These are phyloP conservation scores for Volucella bombylans DNA, from an alignment of 2,888 invertebrate species.

Conservation along the genomic window DNA sequence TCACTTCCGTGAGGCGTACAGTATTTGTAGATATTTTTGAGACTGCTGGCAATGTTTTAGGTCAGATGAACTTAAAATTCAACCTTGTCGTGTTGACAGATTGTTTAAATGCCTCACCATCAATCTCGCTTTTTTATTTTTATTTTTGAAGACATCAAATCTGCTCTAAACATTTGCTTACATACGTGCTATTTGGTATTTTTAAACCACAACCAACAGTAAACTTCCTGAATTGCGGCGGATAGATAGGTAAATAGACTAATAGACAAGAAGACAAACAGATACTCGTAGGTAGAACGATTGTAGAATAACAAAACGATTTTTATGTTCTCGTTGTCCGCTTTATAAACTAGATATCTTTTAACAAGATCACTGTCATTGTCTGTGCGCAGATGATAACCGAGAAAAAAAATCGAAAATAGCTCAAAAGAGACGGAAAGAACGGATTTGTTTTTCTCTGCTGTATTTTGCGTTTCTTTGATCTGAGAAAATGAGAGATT, in stretches of 20 bases:
- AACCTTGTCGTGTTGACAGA: neutral
- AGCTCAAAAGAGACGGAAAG: neutral
- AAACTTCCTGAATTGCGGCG: constrained; percentile 42
- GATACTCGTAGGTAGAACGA: constrained; percentile 4
- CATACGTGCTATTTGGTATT: constrained; percentile 32
- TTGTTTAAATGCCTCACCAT: neutral
- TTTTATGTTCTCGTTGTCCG: neutral
- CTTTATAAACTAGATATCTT: neutral
- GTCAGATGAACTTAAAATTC: constrained; percentile 24
- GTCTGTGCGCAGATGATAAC: constrained; percentile 18
- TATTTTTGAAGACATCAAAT: constrained; percentile 16
- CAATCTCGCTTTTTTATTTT: neutral
- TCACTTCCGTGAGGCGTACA: too few species aligned
- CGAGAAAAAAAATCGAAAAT: constrained; percentile 26
- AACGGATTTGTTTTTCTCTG: neutral
- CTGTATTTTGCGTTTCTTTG: neutral
- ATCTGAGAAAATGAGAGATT: too few species aligned
- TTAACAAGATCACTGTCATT: constrained; percentile 65
- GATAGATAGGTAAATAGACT: neutral
- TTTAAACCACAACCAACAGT: constrained; percentile 28
- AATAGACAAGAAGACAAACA: neutral
- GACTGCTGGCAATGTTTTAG: constrained; percentile 21
- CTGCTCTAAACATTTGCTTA: neutral
- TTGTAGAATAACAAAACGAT: constrained; percentile 45
- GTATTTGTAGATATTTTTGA: too few species aligned